Evolutionary conservation across 2,113 vertebrate genomes (phyloP).

Genomic region (Malurus alboscapulatus): DNA sequence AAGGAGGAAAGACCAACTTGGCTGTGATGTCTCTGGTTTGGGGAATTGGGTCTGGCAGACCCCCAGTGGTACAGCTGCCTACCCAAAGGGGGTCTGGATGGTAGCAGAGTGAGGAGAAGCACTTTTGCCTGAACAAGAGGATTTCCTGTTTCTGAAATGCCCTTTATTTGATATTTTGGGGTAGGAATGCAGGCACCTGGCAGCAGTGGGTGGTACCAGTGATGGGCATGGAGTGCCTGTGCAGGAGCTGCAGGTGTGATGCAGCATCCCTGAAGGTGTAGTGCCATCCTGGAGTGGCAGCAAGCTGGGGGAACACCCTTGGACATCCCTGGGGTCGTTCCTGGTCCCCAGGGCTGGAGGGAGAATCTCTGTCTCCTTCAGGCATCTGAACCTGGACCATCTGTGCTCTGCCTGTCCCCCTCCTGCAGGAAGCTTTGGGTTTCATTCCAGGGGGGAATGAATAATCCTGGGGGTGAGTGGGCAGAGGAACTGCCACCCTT

Average conservation of each 20-base stretch:
- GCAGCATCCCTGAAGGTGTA: too few species aligned
- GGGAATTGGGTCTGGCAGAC: not conserved
- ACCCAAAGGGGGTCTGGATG: not conserved
- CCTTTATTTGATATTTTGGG: not conserved
- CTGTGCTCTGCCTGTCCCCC: not conserved
- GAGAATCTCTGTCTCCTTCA: not conserved
- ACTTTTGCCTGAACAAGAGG: not conserved
- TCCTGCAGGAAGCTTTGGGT: not conserved
- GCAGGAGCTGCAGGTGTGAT: not conserved
- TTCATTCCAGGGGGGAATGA: not conserved
- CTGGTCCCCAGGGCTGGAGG: not conserved
- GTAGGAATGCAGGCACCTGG: not conserved
- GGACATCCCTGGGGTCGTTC: not conserved
- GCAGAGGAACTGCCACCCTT: not conserved
- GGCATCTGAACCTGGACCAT: not conserved
- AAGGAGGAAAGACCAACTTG: fast-evolving
- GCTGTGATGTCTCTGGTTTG: not conserved
- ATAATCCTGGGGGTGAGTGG: not conserved
- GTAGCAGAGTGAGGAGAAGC: not conserved
- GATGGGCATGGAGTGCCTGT: not conserved
- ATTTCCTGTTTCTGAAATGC: not conserved
- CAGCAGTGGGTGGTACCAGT: not conserved
- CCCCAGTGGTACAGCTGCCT: not conserved
- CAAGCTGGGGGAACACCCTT: not conserved
- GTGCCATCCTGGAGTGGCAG: not conserved